phyloP scores from a whole-genome alignment of 2,113 vertebrate genomes.

The Cryptomyrus ogoouensis region DNA sequence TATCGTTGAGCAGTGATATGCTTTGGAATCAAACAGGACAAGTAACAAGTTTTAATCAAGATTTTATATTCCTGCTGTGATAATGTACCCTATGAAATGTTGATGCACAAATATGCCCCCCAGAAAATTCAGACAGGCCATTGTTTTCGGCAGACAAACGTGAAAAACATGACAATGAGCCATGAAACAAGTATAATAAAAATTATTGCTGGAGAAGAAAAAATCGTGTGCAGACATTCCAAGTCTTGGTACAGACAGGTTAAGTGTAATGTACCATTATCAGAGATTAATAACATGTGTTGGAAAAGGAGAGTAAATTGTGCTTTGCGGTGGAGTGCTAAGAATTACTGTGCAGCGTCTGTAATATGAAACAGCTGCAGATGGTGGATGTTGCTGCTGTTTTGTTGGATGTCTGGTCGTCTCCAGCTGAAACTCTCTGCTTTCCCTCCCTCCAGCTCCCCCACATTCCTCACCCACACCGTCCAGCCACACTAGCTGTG shows the following conservation, averaged over 20 bases:
- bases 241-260: not conserved
- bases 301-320: not conserved
- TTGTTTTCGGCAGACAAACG: not conserved
- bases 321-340: not conserved
- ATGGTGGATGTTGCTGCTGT: not conserved
- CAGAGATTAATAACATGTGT: not conserved
- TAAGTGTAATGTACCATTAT: not conserved
- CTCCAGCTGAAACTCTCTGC: not conserved
- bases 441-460: slow-evolving; percentile 33
- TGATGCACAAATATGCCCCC: not conserved
- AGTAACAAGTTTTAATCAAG: not conserved
- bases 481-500: slow-evolving; percentile 48
- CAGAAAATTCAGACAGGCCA: not conserved
- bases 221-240: not conserved
- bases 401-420: not conserved
- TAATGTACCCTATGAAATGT: not conserved
- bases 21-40: not conserved
- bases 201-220: not conserved
- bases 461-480: slow-evolving; percentile 8
- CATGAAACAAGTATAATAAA: not conserved
- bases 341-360: not conserved
- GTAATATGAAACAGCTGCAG: not conserved
- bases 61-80: not conserved
- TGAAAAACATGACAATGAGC: not conserved
- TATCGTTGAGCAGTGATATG: not conserved